phyloP scores from a whole-genome alignment of 2,888 invertebrate genomes.

The Acholoe squamosa region DNA sequence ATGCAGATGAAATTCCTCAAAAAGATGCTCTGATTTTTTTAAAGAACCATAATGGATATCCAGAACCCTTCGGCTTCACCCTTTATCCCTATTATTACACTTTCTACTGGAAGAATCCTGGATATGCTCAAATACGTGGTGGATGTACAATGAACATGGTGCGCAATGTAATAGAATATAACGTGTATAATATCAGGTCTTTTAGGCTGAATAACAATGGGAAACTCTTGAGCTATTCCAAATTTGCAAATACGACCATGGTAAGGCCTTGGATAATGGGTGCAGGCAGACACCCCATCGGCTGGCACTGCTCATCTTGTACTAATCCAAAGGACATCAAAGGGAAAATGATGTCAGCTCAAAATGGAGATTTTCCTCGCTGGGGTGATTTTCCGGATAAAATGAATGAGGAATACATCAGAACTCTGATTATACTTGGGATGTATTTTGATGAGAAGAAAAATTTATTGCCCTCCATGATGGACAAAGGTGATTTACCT shows the following conservation, averaged over 20 bases:
- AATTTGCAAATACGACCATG: background rate
- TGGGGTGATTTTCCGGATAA: conserved; percentile 39
- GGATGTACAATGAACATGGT: conserved; percentile 35
- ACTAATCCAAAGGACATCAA: background rate
- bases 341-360: background rate
- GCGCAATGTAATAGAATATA: background rate
- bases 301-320: conserved; percentile 55
- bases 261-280: background rate
- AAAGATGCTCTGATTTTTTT: conserved; percentile 1
- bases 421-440: background rate
- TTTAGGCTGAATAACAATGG: background rate
- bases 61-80: conserved; percentile 39
- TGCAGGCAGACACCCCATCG: background rate
- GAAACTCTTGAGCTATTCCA: no score
- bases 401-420: background rate
- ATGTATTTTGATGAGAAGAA: background rate
- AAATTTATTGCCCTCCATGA: background rate
- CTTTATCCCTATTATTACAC: background rate
- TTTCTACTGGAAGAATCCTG: conserved; percentile 19
- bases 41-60: background rate
- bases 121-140: background rate
- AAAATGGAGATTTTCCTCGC: conserved; percentile 43
- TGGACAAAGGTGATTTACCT: background rate
- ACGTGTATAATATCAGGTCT: background rate
- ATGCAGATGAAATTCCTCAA: conserved; percentile 48